Base-by-base conservation (phyloP, 2,888 invertebrate species). In the Orthonychiurus folsomi region DNA sequence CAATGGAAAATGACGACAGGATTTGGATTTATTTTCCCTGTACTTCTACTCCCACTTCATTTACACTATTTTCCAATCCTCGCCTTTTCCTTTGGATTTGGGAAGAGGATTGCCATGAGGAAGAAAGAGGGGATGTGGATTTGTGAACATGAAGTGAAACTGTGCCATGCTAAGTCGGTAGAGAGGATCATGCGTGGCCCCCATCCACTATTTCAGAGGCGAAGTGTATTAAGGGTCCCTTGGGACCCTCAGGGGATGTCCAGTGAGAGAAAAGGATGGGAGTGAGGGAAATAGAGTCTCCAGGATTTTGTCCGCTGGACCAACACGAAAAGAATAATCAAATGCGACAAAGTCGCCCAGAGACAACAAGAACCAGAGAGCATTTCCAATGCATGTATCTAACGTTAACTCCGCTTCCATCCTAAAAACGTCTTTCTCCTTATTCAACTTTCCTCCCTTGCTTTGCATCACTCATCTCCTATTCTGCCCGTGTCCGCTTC, bases 281-380 rank as follows among this genome's bases (percentile, higher is more conserved):
- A 3, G 2, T 23, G 24, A 55, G 27, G 23, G 28, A 27, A 56
- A 20, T 56, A 56, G 56, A 58, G 55, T 37, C 54, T 50, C 52
- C 37, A 28, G 25, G 64, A 61, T 61, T 63, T 64, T 61, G 64
- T 61, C 53, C 62, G 56, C 28, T 59, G 50, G 50, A 59, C 52
- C 59, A 61, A 47, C 54, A 59, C 47, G 56, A n/a, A 56, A 59
- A 59, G 64, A 62, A 64, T 64, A 64, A 64, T 64, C 59, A 59
- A 62, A 64, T 55, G 52, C 62, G 64, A 64, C 64, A 64, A 64
- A 61, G 64, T 64, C 62, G 47, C 58, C 26, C 25, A 24, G 27
- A 61, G 53, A 58, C 60, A 61, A 63, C 56, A 50, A 62, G 28
- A 56, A 56, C 24, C 18, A 24, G 55, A 55, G 55, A 37, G 37